Evolutionary conservation across 2,113 vertebrate species (phyloP).

Genomic region (Embiotoca jacksoni): DNA sequence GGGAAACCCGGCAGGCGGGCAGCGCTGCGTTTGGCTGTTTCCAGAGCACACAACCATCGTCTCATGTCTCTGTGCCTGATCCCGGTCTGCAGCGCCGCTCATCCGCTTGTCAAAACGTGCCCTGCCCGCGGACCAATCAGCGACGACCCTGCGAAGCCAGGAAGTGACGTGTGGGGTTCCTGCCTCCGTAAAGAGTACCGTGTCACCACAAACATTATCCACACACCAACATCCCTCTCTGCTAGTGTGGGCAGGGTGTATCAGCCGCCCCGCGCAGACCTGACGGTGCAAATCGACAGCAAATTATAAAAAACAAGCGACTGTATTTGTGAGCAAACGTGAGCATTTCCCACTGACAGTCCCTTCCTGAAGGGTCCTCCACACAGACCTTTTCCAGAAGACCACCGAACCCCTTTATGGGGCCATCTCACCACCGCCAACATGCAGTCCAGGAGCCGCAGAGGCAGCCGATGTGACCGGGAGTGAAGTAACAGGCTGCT

Average conservation of each 20-base stretch:
- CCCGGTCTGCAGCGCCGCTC: constrained; percentile 46
- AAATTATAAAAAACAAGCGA: constrained; percentile 23
- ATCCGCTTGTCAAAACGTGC: constrained; percentile 60
- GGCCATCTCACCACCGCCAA: constrained; percentile 29
- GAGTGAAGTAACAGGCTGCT: constrained; percentile 60
- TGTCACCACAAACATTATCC: constrained; percentile 61
- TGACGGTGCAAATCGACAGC: constrained; percentile 25
- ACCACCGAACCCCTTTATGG: constrained; percentile 45
- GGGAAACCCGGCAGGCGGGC: constrained; percentile 6
- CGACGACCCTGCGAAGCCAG: constrained; percentile 65
- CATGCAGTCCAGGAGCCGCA: constrained; percentile 45
- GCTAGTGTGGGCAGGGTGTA: constrained; percentile 22
- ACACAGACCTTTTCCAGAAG: constrained; percentile 49
- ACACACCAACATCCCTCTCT: constrained; percentile 50
- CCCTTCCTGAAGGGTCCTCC: constrained; percentile 31
- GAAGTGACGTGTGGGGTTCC: constrained; percentile 82
- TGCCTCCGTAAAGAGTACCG: constrained; percentile 73
- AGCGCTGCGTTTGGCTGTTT: constrained; percentile 10
- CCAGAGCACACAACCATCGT: constrained; percentile 35
- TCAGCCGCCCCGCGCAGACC: constrained; percentile 17
- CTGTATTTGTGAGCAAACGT: constrained; percentile 27
- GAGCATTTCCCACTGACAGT: constrained; percentile 30
- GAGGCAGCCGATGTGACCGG: constrained; percentile 23
- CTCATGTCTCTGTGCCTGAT: constrained; percentile 56
- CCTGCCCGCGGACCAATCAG: constrained; percentile 78